phyloP scores from a whole-genome alignment of 2,888 invertebrate species.

The Xiphydria camelus region DNA sequence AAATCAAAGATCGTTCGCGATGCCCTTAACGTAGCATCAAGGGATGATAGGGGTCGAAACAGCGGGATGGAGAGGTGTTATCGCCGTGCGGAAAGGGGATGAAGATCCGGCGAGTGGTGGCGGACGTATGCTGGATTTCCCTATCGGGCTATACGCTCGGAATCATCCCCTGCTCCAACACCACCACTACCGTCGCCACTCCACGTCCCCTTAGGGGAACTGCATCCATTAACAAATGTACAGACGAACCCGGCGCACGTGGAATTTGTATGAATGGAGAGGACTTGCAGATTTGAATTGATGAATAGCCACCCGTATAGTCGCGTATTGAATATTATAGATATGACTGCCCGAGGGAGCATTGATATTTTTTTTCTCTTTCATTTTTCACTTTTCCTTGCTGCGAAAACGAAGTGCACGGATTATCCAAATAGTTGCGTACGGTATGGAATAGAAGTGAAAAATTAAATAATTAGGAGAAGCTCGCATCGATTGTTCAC shows the following conservation, averaged over 20 bases:
- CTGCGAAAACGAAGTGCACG: no score
- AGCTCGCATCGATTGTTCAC: no score
- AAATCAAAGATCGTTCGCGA: neutral
- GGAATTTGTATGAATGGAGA: constrained; percentile 42
- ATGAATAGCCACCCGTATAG: constrained; percentile 46
- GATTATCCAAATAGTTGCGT: no score
- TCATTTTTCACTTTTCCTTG: no score
- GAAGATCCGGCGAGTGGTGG: constrained; percentile 6
- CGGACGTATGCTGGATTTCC: constrained; percentile 46
- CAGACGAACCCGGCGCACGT: constrained; percentile 26
- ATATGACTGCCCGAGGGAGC: constrained; percentile 28
- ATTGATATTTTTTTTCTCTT: constrained; percentile 12
- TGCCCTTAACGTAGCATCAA: constrained; percentile 27
- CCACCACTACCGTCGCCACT: constrained; percentile 21
- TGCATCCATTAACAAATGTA: constrained; percentile 49
- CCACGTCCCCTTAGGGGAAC: constrained; percentile 38
- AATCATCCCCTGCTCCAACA: constrained; percentile 40
- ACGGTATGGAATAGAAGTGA: no score
- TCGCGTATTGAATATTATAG: constrained; percentile 44
- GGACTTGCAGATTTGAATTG: constrained; percentile 49
- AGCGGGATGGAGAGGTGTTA: neutral
- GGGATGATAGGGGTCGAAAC: neutral
- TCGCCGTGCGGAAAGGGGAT: neutral
- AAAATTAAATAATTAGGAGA: no score
- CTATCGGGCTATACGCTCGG: constrained; percentile 52